These are phyloP conservation scores for Hexactinellida sp. DNA, from an alignment of 37 sponge, comb jelly and placozoan genomes.

Conservation along the genomic window DNA sequence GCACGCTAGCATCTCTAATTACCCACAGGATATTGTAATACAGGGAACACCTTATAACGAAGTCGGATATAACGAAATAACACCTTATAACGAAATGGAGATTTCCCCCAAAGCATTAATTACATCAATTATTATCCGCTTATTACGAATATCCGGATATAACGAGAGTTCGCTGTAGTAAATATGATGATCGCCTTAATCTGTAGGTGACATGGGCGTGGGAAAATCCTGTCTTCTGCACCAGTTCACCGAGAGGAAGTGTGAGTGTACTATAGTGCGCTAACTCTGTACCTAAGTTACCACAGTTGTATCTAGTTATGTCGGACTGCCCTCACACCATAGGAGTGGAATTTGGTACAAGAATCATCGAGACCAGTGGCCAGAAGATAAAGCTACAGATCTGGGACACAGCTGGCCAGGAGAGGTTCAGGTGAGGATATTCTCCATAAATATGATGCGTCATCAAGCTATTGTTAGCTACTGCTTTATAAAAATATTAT, in stretches of 20 bases:
- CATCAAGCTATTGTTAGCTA: not conserved
- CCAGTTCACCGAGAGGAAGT: slow-evolving; percentile 98
- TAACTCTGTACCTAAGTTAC: too few species aligned
- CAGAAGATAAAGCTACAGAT: slow-evolving; percentile 99
- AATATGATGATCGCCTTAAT: not conserved
- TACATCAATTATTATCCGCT: too few species aligned
- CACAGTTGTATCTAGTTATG: slow-evolving; percentile 59
- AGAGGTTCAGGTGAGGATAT: slow-evolving; percentile 69
- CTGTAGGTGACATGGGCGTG: slow-evolving; percentile 96
- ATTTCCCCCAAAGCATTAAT: too few species aligned
- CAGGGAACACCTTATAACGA: too few species aligned
- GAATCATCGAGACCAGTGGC: slow-evolving; percentile 93
- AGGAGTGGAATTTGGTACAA: slow-evolving; percentile 98
- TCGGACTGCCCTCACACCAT: slow-evolving; percentile 99
- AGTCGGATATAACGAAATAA: too few species aligned
- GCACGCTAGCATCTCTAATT: not conserved
- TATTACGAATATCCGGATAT: too few species aligned
- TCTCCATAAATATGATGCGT: not conserved
- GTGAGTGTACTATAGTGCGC: too few species aligned
- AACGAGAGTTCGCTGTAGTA: not conserved
- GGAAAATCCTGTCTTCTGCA: slow-evolving; percentile 97
- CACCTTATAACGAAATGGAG: too few species aligned
- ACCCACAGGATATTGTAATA: too few species aligned
- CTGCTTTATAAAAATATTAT: too few species aligned
- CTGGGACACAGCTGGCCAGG: slow-evolving; percentile 99